Evolutionary conservation across 1,140 invertebrate genomes (phyloP), one percentile per base, ranked within the genome.

Genomic region (Drosophila ercepeae): DNA sequence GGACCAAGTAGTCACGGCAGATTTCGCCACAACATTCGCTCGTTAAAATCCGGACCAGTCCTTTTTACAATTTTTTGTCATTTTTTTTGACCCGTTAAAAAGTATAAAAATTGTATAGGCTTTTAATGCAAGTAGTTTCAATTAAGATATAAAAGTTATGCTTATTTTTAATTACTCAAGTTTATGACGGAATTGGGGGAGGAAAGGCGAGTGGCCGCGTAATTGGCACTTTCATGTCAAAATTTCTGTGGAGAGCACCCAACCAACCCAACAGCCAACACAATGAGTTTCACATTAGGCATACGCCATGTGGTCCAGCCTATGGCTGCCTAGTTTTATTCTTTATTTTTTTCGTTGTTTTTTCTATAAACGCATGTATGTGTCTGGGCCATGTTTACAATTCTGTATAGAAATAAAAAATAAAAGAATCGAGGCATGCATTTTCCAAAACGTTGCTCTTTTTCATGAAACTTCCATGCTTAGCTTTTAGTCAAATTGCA

Each of bases 401-500:
- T 74, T 81, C 68, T 59, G 55, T 21, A 76, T 76, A 81, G 54
- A 58, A 67, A 75, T 63, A 59, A 65, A 86, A 77, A 50, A 13
- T 52, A 51, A 45, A 61, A 64, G 64, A 55, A 84, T 84, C 39
- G 71, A 54, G 75, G 78, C 75, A 44, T 34, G 58, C 49, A 53
- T 59, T 86, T 84, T 64, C 44, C 71, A 84, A 86, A 78, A 65
- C 72, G 55, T 29, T 45, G 39, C 46, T 44, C 81, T 75, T 65
- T 65, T 73, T 32, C 41, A 57, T 69, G 34, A 29, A 46, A 45
- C 68, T 83, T 59, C 50, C 36, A 42, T 83, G 74, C 74, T 64
- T 58, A 86, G 81, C 81, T 86, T 86, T 86, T 88, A 86, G 76
- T 51, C 67, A 88, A 88, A 86, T 86, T 86, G 76, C 81, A 57